Conservation (phyloP, 2,888 invertebrate genomes). For the Mythimna pallens region DNA sequence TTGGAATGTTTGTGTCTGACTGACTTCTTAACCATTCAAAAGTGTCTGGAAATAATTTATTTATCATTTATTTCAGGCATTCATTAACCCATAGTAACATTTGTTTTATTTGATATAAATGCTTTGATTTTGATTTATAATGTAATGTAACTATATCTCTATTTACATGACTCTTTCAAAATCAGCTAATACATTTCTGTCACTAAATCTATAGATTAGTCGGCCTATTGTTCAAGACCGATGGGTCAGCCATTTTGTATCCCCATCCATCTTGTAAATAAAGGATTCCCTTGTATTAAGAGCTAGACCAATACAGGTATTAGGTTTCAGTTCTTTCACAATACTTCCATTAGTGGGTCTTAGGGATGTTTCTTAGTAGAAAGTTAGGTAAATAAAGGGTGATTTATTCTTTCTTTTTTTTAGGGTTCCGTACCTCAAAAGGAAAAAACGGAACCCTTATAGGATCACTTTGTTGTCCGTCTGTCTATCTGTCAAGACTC, state of each 20-base stretch:
- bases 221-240: slow-evolving; percentile 8
- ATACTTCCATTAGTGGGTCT: slow-evolving; percentile 40
- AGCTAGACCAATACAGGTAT: slow-evolving; percentile 44
- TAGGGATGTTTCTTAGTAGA: slow-evolving; percentile 3
- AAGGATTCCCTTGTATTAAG: slow-evolving; percentile 36
- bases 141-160: background rate
- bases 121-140: too few species aligned
- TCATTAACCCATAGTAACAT: too few species aligned
- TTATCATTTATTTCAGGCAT: too few species aligned
- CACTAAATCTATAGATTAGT: slow-evolving; percentile 11
- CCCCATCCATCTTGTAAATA: slow-evolving; percentile 59
- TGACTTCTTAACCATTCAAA: too few species aligned
- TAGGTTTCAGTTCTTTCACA: slow-evolving; percentile 20
- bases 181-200: background rate
- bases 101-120: too few species aligned
- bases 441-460: too few species aligned
- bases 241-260: slow-evolving; percentile 31
- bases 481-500: too few species aligned
- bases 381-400: background rate
- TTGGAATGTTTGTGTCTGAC: too few species aligned
- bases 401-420: too few species aligned
- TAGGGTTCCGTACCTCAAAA: too few species aligned
- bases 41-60: too few species aligned
- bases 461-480: too few species aligned
- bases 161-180: slow-evolving; percentile 7